Conservation (phyloP, 2,888 invertebrate genomes). For the Thereva nobilitata region DNA sequence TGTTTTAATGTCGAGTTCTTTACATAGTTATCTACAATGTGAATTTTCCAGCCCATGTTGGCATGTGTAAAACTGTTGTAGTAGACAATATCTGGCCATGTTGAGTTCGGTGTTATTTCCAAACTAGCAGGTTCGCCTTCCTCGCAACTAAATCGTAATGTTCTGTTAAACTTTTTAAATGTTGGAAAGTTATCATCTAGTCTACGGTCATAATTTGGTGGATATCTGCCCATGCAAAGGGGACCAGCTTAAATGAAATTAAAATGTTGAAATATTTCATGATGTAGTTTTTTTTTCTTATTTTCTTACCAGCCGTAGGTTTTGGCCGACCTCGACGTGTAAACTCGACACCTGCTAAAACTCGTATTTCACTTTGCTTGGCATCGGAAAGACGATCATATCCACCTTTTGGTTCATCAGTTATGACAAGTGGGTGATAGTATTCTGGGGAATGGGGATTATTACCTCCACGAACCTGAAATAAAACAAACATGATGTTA, state of each 20-base stretch:
- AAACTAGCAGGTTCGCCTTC: conserved; percentile 73
- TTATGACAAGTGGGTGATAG: conserved; percentile 90
- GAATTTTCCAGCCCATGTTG: conserved; percentile 95
- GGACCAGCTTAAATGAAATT: conserved; percentile 67
- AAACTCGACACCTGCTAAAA: conserved; percentile 78
- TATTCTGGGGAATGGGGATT: conserved; percentile 83
- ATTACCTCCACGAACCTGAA: conserved; percentile 75
- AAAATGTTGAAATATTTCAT: neutral
- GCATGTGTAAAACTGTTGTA: conserved; percentile 91
- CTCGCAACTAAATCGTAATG: conserved; percentile 72
- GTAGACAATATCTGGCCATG: conserved; percentile 91
- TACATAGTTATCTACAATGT: conserved; percentile 74
- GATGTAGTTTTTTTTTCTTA: neutral
- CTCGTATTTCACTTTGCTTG: conserved; percentile 71
- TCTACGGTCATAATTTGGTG: conserved; percentile 70
- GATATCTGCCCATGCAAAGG: conserved; percentile 73
- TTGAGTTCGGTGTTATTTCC: conserved; percentile 81
- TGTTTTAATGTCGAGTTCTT: conserved; percentile 39
- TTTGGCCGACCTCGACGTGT: conserved; percentile 80
- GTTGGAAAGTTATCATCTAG: conserved; percentile 76
- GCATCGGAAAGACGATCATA: conserved; percentile 73
- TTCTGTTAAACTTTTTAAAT: conserved; percentile 84
- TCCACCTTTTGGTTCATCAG: conserved; percentile 82
- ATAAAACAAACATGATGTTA: neutral
- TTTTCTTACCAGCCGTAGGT: conserved; percentile 69